phyloP scores from a whole-genome alignment of 1,140 invertebrate species.

The Adelges cooleyi region DNA sequence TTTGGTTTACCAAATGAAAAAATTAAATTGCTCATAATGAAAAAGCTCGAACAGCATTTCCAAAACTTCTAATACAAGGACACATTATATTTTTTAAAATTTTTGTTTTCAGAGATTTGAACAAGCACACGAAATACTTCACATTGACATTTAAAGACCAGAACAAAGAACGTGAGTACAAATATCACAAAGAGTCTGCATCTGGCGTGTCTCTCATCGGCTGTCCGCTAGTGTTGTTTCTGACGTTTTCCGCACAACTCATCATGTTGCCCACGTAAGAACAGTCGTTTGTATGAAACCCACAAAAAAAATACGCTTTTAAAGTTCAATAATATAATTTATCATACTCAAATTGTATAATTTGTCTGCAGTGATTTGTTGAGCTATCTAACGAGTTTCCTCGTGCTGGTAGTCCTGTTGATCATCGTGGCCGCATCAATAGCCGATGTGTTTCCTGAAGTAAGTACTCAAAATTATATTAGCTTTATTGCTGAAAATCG shows the following conservation, averaged over 20 bases:
- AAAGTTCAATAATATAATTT: no score
- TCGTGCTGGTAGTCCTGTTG: slow-evolving; percentile 41
- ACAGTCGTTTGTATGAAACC: no score
- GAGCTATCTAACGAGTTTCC: slow-evolving; percentile 40
- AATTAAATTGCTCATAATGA: no score
- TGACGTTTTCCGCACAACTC: slow-evolving; percentile 45
- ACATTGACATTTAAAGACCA: slow-evolving; percentile 53
- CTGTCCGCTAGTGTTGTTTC: slow-evolving; percentile 48
- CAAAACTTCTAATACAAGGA: no score
- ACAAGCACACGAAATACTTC: slow-evolving; percentile 52
- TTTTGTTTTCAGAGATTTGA: slow-evolving; percentile 46
- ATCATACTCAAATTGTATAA: not conserved
- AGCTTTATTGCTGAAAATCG: not conserved
- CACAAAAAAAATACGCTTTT: no score
- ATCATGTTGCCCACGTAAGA: slow-evolving; percentile 45
- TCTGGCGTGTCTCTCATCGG: slow-evolving; percentile 51
- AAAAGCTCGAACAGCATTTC: no score
- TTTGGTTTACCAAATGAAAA: no score
- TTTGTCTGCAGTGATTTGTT: slow-evolving; percentile 35
- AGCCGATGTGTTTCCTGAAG: slow-evolving; percentile 43
- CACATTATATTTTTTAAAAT: no score
- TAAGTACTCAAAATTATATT: slow-evolving; percentile 33
- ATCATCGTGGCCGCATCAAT: slow-evolving; percentile 40
- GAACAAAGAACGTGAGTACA: slow-evolving; percentile 52
- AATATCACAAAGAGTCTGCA: slow-evolving; percentile 50